Evolutionary conservation across 2,797 vertebrate genomes (phyloP).

Genomic region (Gymnothorax javanicus): DNA sequence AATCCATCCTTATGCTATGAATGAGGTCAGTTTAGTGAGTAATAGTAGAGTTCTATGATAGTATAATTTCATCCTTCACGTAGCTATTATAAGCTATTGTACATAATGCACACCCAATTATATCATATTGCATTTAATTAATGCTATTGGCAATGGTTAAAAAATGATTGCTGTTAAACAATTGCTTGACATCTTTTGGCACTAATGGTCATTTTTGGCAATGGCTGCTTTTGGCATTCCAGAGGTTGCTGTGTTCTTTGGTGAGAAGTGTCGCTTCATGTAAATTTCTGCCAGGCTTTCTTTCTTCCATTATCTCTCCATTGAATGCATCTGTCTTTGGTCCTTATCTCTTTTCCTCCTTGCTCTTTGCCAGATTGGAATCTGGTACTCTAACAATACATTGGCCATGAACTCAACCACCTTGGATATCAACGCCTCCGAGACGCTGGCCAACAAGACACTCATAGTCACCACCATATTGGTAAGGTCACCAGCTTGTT

Average conservation of each 20-base stretch:
- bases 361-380: constrained; percentile 72
- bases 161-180: neutral
- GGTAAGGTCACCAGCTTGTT: constrained; percentile 68
- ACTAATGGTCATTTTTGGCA: neutral
- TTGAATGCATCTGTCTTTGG: neutral
- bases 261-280: neutral
- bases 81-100: neutral
- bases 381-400: constrained; percentile 88
- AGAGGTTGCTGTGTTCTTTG: neutral
- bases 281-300: neutral
- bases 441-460: constrained; percentile 86
- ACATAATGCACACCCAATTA: neutral
- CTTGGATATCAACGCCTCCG: constrained; percentile 82
- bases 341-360: neutral
- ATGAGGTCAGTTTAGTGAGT: neutral
- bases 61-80: neutral
- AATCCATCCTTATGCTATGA: neutral
- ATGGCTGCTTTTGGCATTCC: neutral
- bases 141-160: neutral
- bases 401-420: constrained; percentile 86
- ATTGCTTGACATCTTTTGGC: neutral
- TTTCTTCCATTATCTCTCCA: neutral
- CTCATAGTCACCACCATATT: constrained; percentile 87
- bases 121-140: neutral
- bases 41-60: neutral